Conservation (phyloP, 2,797 vertebrate species). For the Lepus oiostolus region DNA sequence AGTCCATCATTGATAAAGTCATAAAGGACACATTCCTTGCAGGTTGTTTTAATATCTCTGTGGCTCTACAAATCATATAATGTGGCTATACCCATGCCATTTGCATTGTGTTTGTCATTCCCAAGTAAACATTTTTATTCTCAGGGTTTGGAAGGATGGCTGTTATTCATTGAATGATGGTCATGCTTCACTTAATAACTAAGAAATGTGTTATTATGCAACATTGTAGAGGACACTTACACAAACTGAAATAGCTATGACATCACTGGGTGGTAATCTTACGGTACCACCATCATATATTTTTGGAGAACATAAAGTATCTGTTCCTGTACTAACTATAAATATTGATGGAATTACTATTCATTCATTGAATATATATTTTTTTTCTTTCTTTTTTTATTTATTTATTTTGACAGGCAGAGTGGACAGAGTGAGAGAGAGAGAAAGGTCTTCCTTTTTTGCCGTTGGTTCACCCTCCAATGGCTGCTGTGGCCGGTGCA, state of each 20-base stretch:
- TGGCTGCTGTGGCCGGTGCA: too few species aligned
- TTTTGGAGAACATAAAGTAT: not conserved
- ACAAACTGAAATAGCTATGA: too few species aligned
- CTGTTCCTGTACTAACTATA: not conserved
- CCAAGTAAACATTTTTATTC: slow-evolving; percentile 41
- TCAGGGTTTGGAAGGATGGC: not conserved
- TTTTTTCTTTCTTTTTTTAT: too few species aligned
- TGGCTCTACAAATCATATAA: not conserved
- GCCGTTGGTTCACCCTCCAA: too few species aligned
- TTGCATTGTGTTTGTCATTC: slow-evolving; percentile 39
- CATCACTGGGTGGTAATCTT: too few species aligned
- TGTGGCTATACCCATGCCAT: not conserved
- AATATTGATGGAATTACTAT: slow-evolving; percentile 35
- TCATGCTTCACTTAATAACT: too few species aligned
- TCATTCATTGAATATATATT: not conserved
- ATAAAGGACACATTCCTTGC: not conserved
- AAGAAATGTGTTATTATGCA: too few species aligned
- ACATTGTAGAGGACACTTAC: too few species aligned
- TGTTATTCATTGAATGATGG: slow-evolving; percentile 32
- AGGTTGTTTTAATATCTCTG: not conserved
- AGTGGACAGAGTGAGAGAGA: too few species aligned
- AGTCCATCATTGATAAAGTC: not conserved
- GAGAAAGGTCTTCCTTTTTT: too few species aligned
- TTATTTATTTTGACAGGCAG: too few species aligned
- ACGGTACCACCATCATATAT: slow-evolving; percentile 7